Evolutionary conservation across 37 sponge, comb jelly and placozoan genomes (phyloP), one percentile per base, ranked within the genome.

Genomic region (Agelas oroides): DNA sequence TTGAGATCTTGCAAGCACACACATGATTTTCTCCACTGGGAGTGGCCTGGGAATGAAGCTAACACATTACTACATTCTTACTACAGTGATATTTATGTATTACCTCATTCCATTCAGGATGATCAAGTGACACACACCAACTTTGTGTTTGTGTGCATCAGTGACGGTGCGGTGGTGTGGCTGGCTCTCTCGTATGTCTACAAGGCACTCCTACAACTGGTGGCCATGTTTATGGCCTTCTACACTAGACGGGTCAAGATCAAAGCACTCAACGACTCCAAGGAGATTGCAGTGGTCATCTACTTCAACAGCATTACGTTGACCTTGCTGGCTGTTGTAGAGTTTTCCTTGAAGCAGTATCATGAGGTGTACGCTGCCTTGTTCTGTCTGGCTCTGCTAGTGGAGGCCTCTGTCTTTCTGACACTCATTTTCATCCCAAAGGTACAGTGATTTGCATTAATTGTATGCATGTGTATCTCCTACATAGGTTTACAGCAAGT

Each of bases 221-320:
- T 38, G 27, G 82, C 59, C 20, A n/a, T 81, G 20, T 54, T 81
- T 23, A 70, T 81, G 15, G 82, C 82, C 30, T 81, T 81, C 70
- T 32, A 70, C 28, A 81, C 59, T 12, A 16, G 82, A 19, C 69
- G 16, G 5, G 77, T 77, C 18, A 77, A 57, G 34, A 56, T 81
- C 25, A 69, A 70, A 37, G 82, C 56, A 0, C 71, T 81, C 71
- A 81, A 81, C 30, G 82, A 81, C 28, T 70, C 82, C 31, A 69
- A 14, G 59, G 70, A 70, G 41, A 54, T 70, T 17, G 55, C 82
- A 18, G 82, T 71, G 52, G 70, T 70, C 59, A 81, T 81, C 70
- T 81, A 81, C 58, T 70, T 81, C 59, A 81, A 70, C n/a, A 70
- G 71, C 41, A 25, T 70, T 31, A 23, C 70, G 14, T 30, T 69